These are phyloP conservation scores for Drosophila pullipes DNA, from an alignment of 2,888 invertebrate species.

Conservation along the genomic window DNA sequence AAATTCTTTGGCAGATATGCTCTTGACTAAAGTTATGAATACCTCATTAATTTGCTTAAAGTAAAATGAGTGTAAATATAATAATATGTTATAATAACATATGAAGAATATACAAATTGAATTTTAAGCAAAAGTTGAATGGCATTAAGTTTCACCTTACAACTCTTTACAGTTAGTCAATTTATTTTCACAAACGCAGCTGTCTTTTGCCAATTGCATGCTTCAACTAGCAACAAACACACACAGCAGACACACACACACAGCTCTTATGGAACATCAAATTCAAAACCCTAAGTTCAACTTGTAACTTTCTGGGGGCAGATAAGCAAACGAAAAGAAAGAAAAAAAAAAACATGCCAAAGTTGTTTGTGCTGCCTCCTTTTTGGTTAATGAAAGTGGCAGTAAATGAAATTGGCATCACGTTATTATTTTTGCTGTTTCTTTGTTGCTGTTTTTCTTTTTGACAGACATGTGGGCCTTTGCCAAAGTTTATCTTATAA, in stretches of 20 bases:
- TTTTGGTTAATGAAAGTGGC: conserved; percentile 73
- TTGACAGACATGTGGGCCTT: conserved; percentile 64
- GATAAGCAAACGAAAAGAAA: conserved; percentile 41
- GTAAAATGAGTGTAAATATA: background rate
- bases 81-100: background rate
- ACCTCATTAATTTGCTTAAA: background rate
- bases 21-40: background rate
- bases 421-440: conserved; percentile 60
- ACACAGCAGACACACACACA: conserved; percentile 2
- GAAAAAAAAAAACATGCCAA: conserved; percentile 33
- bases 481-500: conserved; percentile 75
- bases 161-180: conserved; percentile 5
- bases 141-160: background rate
- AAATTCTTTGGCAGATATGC: background rate
- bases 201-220: conserved; percentile 8
- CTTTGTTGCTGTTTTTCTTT: conserved; percentile 22
- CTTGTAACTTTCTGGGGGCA: conserved; percentile 38
- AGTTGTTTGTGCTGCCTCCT: conserved; percentile 13
- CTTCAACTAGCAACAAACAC: conserved; percentile 6
- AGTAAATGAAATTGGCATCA: conserved; percentile 79
- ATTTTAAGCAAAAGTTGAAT: background rate
- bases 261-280: conserved; percentile 29
- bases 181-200: background rate
- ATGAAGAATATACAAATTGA: background rate
- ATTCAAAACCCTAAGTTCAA: conserved; percentile 18